phyloP scores from a whole-genome alignment of 1,140 invertebrate species.

The Drosophila rhopaloa region DNA sequence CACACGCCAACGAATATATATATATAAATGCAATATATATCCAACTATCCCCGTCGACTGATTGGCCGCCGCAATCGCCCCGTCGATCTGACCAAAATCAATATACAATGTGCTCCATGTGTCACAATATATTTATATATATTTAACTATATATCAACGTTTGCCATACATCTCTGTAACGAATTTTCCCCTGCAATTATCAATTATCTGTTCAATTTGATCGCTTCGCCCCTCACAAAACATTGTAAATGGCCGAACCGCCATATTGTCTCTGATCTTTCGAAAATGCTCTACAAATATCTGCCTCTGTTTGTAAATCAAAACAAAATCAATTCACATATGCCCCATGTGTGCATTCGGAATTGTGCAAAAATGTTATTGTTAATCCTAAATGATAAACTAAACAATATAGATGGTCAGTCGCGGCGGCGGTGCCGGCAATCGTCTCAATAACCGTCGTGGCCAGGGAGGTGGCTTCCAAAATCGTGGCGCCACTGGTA shows the following conservation, averaged over 20 bases:
- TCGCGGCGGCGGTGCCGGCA: conserved; percentile 83
- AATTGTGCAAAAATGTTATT: conserved; percentile 12
- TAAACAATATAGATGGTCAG: conserved; percentile 77
- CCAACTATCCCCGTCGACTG: conserved; percentile 76
- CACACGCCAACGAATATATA: conserved; percentile 40
- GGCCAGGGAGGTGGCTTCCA: conserved; percentile 83
- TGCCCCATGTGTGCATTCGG: conserved; percentile 1
- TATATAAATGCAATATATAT: conserved; percentile 32
- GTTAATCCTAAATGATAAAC: conserved; percentile 15
- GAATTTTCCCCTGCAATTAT: conserved; percentile 13
- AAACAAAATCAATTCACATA: conserved; percentile 24
- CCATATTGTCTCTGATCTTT: conserved; percentile 38
- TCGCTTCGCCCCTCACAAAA: conserved; percentile 10
- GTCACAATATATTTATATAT: conserved; percentile 16
- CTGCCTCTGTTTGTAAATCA: conserved; percentile 35
- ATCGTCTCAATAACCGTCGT: conserved; percentile 84
- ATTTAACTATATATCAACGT: conserved; percentile 24
- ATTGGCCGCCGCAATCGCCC: conserved; percentile 64
- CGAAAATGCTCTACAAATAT: conserved; percentile 7
- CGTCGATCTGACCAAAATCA: conserved; percentile 63
- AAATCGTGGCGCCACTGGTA: conserved; percentile 80
- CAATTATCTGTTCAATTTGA: conserved; percentile 25
- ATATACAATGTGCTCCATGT: conserved; percentile 23
- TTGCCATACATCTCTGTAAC: conserved; percentile 16
- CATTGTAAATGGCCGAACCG: conserved; percentile 45